Base-by-base conservation (phyloP, 2,113 vertebrate species). In the Poecile atricapillus region DNA sequence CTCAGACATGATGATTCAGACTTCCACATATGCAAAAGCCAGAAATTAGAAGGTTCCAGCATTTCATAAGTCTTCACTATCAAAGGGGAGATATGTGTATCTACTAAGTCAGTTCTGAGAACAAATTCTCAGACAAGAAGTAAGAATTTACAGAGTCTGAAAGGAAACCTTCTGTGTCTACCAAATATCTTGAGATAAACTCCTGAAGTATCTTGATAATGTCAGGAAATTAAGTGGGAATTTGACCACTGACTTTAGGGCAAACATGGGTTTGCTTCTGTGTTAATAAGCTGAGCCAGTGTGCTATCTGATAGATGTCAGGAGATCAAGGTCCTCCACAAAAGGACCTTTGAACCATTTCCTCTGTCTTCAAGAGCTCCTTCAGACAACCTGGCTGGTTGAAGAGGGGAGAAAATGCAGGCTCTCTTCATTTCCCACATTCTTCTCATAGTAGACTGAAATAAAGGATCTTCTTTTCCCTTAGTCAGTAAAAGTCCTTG, bases 371-470 rank as follows among this genome's bases (percentile, higher is more conserved):
- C 46, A 90, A 90, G 90, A 74, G 70, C 77, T 95, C 94, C 88
- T 97, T 92, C 92, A 94, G 94, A 96, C 85, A 94, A 83, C 62
- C 80, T 92, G 90, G 49, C 94, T 94, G 60, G 9, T 18, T 92
- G 17, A 75, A 94, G 83, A 92, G 87, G 76, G 56, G 11, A 80
- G 44, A 92, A 95, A 93, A 88, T 67, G 47, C 69, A 93, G 35
- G 39, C 71, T 91, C 63, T 37, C 46, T 70, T 70, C 5, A 89
- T 91, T 94, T 95, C 35, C 70, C 90, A 90, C 68, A 92, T 95
- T 93, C 86, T 94, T 90, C 52, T 85, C 35, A 68, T 73, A 44
- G 24, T 30, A 33, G 69, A 64, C 8, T 83, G 35, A 76, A 93
- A 84, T 59, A 77, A 87, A 81, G 13, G 20, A 83, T 89, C 47